Conservation (phyloP, 2,113 vertebrate genomes). For the Leucopsar rothschildi region DNA sequence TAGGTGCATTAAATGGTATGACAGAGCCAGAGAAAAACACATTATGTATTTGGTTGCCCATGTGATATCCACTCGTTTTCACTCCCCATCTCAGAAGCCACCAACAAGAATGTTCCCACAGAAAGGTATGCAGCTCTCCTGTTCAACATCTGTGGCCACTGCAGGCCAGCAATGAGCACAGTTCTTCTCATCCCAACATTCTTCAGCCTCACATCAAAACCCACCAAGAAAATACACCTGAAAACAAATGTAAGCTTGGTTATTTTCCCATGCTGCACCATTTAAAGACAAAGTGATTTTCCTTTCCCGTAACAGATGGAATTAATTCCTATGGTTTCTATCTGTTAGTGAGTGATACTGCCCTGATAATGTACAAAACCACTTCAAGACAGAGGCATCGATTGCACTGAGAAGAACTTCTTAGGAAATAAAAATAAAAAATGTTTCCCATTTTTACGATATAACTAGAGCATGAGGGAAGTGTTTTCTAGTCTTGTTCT, state of each 20-base stretch:
- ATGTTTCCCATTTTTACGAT: not conserved
- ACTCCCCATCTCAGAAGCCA: not conserved
- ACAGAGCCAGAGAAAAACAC: not conserved
- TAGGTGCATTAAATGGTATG: not conserved
- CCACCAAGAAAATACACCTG: not conserved
- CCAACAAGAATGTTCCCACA: not conserved
- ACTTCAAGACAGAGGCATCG: not conserved
- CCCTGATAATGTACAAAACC: not conserved
- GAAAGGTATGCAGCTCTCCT: not conserved
- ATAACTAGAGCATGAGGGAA: not conserved
- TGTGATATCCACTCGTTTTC: fast-evolving
- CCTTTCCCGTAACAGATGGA: not conserved
- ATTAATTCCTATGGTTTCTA: not conserved
- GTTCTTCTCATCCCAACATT: not conserved
- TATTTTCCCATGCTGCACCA: not conserved
- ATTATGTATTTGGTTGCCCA: not conserved
- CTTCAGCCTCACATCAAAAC: not conserved
- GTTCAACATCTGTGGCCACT: not conserved
- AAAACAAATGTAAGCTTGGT: not conserved
- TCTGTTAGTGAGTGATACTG: not conserved
- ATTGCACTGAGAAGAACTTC: not conserved
- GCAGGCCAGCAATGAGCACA: not conserved
- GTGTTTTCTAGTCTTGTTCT: not conserved
- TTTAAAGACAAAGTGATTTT: not conserved
- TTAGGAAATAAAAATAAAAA: not conserved